These are phyloP conservation scores for Lanius ludovicianus DNA, from an alignment of 2,113 vertebrate species.

Conservation along the genomic window DNA sequence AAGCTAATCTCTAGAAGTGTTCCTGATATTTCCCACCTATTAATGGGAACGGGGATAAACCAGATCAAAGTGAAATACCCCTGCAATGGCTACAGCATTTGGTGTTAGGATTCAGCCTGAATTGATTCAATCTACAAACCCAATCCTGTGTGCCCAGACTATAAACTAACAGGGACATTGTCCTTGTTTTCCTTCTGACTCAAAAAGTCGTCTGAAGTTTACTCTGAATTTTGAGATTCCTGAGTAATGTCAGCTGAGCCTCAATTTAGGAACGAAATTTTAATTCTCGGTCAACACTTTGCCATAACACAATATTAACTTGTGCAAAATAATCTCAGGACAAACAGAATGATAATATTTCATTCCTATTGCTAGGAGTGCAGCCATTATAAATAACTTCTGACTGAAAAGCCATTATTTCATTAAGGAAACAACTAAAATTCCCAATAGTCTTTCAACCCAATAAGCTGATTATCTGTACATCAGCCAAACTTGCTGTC, in stretches of 20 bases:
- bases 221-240: neutral
- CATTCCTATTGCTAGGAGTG: neutral
- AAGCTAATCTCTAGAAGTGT: neutral
- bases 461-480: slow-evolving; percentile 32
- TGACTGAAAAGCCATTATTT: slow-evolving; percentile 27
- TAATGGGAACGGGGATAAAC: neutral
- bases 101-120: neutral
- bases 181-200: neutral
- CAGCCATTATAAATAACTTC: slow-evolving; percentile 13
- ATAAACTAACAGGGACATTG: neutral
- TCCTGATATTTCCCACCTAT: neutral
- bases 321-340: neutral
- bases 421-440: slow-evolving; percentile 53
- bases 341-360: neutral
- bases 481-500: slow-evolving; percentile 30
- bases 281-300: neutral
- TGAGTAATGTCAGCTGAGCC: neutral
- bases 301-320: neutral
- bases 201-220: neutral
- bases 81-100: neutral
- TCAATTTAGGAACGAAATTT: neutral
- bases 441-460: slow-evolving; percentile 26
- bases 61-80: neutral
- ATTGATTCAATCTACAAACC: neutral
- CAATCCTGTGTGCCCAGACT: neutral